Percentiles rank a stretch among this genome's conserved stretches.
phyloP scores from a whole-genome alignment of 23 tunicate species.

The Ascidia mentula region DNA sequence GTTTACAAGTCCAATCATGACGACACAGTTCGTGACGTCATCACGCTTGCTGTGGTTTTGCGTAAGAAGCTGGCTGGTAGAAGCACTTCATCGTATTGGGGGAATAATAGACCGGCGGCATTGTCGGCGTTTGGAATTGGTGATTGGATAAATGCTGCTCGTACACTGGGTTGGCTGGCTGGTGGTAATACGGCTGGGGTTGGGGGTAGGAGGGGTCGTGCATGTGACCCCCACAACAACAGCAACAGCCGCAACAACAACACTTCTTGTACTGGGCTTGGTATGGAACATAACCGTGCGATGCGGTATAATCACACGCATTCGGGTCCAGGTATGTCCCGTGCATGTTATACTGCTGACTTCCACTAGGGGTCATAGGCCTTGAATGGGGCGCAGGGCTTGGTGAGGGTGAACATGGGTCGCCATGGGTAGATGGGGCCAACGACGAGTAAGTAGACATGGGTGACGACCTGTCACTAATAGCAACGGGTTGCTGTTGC shows the following conservation, averaged over 20 bases:
- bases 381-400: conserved; percentile 31
- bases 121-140: not conserved
- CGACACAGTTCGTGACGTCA: not conserved
- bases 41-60: not conserved
- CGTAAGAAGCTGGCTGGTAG: conserved; percentile 48
- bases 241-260: conserved; percentile 16
- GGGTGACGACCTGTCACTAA: conserved; percentile 22
- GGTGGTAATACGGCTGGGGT: not conserved
- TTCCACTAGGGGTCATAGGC: conserved; percentile 24
- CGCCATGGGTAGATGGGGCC: conserved; percentile 28
- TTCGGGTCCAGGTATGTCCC: not conserved
- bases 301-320: not conserved
- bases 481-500: not conserved
- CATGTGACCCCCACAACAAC: not conserved
- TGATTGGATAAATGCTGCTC: not conserved
- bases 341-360: not conserved
- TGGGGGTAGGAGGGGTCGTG: conserved; percentile 13
- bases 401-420: conserved; percentile 14
- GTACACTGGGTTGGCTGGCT: not conserved
- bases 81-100: conserved; percentile 41
- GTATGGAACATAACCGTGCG: not conserved
- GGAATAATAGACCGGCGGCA: conserved; percentile 36
- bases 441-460: conserved; percentile 26
- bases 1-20: not conserved
- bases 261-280: not conserved